Evolutionary conservation across 2,113 vertebrate species (phyloP).

Genomic region (Forbesichthys papilliferus): DNA sequence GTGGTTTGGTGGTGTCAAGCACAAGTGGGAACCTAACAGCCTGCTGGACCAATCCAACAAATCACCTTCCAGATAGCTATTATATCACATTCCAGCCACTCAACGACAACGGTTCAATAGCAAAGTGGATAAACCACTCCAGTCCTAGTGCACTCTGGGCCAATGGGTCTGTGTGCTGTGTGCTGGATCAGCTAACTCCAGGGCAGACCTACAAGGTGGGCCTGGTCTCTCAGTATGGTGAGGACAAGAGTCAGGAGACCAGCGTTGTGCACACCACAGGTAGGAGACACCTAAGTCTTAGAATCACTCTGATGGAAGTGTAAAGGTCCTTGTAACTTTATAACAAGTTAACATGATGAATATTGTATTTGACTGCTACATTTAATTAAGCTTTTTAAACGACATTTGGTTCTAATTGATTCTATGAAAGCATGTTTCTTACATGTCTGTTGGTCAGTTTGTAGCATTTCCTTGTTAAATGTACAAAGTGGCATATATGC

Average conservation of each 20-base stretch:
- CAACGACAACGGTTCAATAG: conserved; percentile 20
- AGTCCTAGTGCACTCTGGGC: conserved; percentile 54
- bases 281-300: conserved; percentile 51
- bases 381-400: no score
- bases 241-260: conserved; percentile 76
- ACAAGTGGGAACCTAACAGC: conserved; percentile 70
- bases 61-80: conserved; percentile 65
- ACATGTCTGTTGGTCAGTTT: not conserved
- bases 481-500: no score
- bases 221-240: conserved; percentile 75
- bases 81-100: conserved; percentile 68
- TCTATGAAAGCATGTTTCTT: no score
- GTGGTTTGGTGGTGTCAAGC: conserved; percentile 64
- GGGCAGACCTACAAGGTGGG: conserved; percentile 81
- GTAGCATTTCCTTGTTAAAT: no score
- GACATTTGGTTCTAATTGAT: no score
- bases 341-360: no score
- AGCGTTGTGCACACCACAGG: conserved; percentile 79
- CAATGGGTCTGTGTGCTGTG: conserved; percentile 68
- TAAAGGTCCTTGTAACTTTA: no score
- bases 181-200: conserved; percentile 73
- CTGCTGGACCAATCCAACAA: conserved; percentile 73
- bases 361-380: no score
- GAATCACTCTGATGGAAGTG: not conserved
- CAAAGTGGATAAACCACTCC: conserved; percentile 64